Base-by-base conservation (phyloP, 2,113 vertebrate genomes). In the Pedionomus torquatus region DNA sequence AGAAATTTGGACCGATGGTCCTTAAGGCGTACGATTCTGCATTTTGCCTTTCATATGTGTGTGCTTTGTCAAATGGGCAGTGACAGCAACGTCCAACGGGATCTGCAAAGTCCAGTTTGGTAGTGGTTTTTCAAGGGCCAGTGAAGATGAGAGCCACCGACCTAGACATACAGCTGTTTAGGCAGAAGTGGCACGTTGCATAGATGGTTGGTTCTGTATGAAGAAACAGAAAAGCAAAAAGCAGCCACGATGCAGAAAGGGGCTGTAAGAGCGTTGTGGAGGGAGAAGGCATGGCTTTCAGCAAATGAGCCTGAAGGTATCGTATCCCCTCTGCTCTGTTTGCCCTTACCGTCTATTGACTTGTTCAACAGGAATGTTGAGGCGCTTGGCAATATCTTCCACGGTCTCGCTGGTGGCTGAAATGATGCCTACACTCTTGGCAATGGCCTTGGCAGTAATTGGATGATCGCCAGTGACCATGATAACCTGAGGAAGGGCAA, bases 381-480 rank as follows among this genome's bases (percentile, higher is more conserved):
- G 97, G 75, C 98, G 98, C 76, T 98, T 98, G 10, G 98, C 98
- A 10, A 98, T 98, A n/a, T 98, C 98, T 90, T 98, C 98, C 89
- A 98, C 97, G 0, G 98, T 98, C 94, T 98, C 98, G 1, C 98
- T 98, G 82, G 97, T 98, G 90, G 98, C 98, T 14, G 98, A 98
- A 77, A 99, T 98, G 94, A 98, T 98, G 39, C 98, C 98, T 2
- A 98, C 98, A 0, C 98, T 98, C 95, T 97, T 98, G 95, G 98
- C 98, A 28, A 99, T 98, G 63, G 98, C 98, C 89, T 98, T 98
- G 17, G 98, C 98, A 1, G 98, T 99, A 94, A 99, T 98, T 30
- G 98, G 98, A 8, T 98, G 98, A 75, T 99, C 98, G 0, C 98
- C 98, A 46, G 98, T 98, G 54, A 99, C 98, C 98, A 99, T 99